phyloP scores from a whole-genome alignment of 1,140 invertebrate species.

The Akabosia matsudoensis region DNA sequence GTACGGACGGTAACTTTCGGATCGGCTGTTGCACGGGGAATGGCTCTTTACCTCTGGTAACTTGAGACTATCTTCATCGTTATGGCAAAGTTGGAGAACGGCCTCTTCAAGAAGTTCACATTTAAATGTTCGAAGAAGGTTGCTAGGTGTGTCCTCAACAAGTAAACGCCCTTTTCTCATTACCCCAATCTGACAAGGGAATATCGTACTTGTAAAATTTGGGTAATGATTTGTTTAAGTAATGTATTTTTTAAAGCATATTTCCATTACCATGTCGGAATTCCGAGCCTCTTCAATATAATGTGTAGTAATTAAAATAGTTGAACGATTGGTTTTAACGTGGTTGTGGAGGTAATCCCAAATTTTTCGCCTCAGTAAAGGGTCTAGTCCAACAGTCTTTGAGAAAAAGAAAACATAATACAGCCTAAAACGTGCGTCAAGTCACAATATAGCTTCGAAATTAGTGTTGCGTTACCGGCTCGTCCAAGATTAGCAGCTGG shows the following conservation, averaged over 20 bases:
- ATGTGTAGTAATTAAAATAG: constrained; percentile 8
- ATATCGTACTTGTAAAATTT: no score
- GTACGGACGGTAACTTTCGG: no score
- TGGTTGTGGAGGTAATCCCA: background rate
- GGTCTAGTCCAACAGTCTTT: constrained; percentile 31
- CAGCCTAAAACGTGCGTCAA: background rate
- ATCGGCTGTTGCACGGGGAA: background rate
- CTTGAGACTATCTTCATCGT: constrained; percentile 24
- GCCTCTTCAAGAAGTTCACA: background rate
- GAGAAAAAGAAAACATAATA: constrained; percentile 5
- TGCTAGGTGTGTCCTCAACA: background rate
- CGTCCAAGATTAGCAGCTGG: background rate
- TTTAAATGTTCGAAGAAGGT: background rate
- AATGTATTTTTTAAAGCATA: background rate
- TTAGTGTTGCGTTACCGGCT: background rate
- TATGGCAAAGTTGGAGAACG: constrained; percentile 50
- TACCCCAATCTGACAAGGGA: constrained; percentile 6
- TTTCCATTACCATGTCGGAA: constrained; percentile 27
- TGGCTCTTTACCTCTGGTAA: background rate
- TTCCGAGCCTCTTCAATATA: constrained; percentile 29
- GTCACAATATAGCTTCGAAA: background rate
- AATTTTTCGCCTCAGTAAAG: background rate
- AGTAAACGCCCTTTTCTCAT: constrained; percentile 19
- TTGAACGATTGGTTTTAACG: background rate
- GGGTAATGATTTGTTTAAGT: background rate